Percentiles rank a stretch among this genome's conserved stretches.
These are phyloP conservation scores for Drosophila paramelanica DNA, from an alignment of 2,888 invertebrate genomes.

Conservation along the genomic window DNA sequence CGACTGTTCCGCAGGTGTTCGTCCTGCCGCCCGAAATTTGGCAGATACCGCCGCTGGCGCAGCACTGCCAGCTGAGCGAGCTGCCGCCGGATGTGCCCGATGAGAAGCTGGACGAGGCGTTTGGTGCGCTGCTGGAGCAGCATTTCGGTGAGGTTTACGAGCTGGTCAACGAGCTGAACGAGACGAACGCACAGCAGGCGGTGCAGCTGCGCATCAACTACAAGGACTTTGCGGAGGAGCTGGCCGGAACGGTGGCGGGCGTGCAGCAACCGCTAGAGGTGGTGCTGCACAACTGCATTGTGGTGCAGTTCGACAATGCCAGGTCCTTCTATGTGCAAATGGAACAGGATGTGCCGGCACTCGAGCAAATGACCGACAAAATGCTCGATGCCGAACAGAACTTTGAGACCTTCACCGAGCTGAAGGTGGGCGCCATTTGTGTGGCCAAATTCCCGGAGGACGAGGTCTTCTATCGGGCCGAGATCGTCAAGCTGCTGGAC, in stretches of 20 bases:
- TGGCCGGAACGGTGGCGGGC: conserved; percentile 77
- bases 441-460: conserved; percentile 93
- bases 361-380: conserved; percentile 82
- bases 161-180: conserved; percentile 86
- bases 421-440: conserved; percentile 87
- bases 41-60: conserved; percentile 81
- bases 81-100: conserved; percentile 67
- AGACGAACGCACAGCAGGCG: conserved; percentile 85
- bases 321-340: conserved; percentile 91
- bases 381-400: conserved; percentile 80
- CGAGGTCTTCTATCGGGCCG: conserved; percentile 95
- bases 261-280: conserved; percentile 82
- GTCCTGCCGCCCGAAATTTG: conserved; percentile 87
- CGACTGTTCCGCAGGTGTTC: conserved; percentile 86
- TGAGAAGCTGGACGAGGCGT: conserved; percentile 71
- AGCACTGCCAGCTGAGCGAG: conserved; percentile 73
- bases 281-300: conserved; percentile 86
- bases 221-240: conserved; percentile 86
- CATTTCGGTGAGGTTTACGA: conserved; percentile 87
- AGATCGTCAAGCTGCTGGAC: conserved; percentile 88
- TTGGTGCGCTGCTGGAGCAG: conserved; percentile 85
- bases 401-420: conserved; percentile 65
- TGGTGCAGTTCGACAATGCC: conserved; percentile 89
- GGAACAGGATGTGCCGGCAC: conserved; percentile 84
- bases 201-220: conserved; percentile 87